Evolutionary conservation across 2,888 invertebrate species (phyloP), one percentile per base, ranked within the genome.

Genomic region (Epiblema foenella): DNA sequence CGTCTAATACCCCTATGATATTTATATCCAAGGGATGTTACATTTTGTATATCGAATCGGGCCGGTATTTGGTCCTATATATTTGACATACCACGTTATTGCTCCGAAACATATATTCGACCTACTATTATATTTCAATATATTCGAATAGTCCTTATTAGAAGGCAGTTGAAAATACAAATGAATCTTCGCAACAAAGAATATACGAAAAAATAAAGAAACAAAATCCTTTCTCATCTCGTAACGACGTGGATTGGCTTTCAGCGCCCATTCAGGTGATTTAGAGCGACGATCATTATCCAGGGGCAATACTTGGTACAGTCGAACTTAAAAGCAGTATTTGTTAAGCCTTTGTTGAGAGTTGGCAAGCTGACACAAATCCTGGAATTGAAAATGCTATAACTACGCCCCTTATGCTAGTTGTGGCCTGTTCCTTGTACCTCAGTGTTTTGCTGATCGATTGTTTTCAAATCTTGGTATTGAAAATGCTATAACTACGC

Each of bases 261-360:
- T 17, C 24, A 12, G 5, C 18, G 46, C 62, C 54, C 17, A 51
- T 62, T 51, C 62, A 49, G 49, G 33, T 62, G 49, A 49, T 62
- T 49, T 62, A 62, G 62, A 11, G 59, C 42, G 39, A 20, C 59
- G 60, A 46, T 60, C 46, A 60, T 60, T 60, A 60, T 46, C 46
- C 60, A 29, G 46, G 12, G 46, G 46, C n/a, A 46, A 42, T 46
- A n/a, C 46, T n/a, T n/a, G n/a, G 58, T 58, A 58, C 58, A 15
- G 57, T 11, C 11, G 57, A 11, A 18, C 7, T 37, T 12, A 37
- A 18, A 57, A 57, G 57, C 37, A 10, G n/a, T n/a, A n/a, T 46
- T 15, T n/a, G 46, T n/a, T n/a, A n/a, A 46, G n/a, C 46, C n/a
- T 15, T n/a, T n/a, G 33, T 33, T 33, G 7, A 5, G n/a, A 46